These are phyloP conservation scores for Drosophila imparisetae DNA, from an alignment of 2,888 invertebrate species.

Conservation along the genomic window DNA sequence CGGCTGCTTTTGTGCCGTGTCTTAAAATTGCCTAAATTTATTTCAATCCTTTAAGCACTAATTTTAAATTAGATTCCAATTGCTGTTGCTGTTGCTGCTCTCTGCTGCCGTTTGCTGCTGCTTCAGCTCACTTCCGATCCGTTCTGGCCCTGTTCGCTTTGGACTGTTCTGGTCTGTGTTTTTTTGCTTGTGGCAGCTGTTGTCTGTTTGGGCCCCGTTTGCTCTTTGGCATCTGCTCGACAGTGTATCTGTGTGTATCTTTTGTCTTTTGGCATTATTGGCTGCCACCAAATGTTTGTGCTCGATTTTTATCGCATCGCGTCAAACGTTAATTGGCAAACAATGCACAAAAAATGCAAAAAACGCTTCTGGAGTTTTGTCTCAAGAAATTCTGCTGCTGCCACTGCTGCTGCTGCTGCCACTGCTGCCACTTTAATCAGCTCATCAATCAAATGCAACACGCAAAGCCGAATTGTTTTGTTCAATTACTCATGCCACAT, in stretches of 20 bases:
- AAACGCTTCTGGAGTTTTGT: slow-evolving; percentile 47
- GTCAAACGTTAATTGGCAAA: slow-evolving; percentile 69
- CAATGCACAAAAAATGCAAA: slow-evolving; percentile 65
- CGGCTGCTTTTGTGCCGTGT: slow-evolving; percentile 54
- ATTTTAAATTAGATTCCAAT: slow-evolving; percentile 82
- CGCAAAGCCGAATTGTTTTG: slow-evolving; percentile 29
- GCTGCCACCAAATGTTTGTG: slow-evolving; percentile 53
- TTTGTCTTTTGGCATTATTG: slow-evolving; percentile 37
- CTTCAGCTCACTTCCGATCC: not conserved
- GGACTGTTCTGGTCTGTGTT: slow-evolving; percentile 1
- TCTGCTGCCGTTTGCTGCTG: not conserved
- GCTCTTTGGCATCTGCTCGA: slow-evolving; percentile 47
- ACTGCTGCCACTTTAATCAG: slow-evolving; percentile 35
- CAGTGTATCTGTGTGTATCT: slow-evolving; percentile 17
- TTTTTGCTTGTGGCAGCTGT: slow-evolving; percentile 55
- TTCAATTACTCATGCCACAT: slow-evolving; percentile 65
- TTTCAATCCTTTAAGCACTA: slow-evolving; percentile 80
- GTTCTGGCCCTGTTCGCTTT: slow-evolving; percentile 28
- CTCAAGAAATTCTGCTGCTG: not conserved
- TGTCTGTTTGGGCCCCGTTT: slow-evolving; percentile 25
- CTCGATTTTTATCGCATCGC: slow-evolving; percentile 65
- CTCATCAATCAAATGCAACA: slow-evolving; percentile 57
- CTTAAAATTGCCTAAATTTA: slow-evolving; percentile 73
- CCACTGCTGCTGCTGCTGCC: too few species aligned
- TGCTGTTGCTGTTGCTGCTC: slow-evolving; percentile 33